Percentiles rank a stretch among this genome's conserved stretches.
Conservation (phyloP, 2,888 invertebrate species). For the Lycaena phlaeas region DNA sequence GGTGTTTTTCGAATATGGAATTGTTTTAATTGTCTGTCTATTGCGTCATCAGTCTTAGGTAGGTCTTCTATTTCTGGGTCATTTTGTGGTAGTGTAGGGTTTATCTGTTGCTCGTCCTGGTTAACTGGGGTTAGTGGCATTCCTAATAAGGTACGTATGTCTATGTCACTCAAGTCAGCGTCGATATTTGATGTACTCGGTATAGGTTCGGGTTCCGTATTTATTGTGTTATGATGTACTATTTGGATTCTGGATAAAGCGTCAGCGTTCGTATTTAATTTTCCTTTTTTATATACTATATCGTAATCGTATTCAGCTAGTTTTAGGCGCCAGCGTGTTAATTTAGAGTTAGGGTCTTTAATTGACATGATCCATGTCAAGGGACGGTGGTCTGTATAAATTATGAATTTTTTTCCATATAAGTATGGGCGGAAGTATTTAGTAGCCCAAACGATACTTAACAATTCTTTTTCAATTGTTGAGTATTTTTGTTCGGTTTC, state of each 20-base stretch:
- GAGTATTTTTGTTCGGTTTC: no score
- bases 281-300: constrained; percentile 25
- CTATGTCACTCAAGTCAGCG: constrained; percentile 1
- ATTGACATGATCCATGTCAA: no score
- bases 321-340: constrained; percentile 18
- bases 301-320: constrained; percentile 25
- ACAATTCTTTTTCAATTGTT: no score
- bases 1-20: constrained; percentile 12
- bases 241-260: constrained; percentile 7
- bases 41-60: constrained; percentile 12
- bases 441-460: no score
- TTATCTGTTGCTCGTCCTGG: no score
- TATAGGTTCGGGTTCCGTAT: background rate
- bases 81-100: constrained; percentile 16
- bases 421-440: no score
- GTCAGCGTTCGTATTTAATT: constrained; percentile 25
- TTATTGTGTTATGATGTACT: background rate
- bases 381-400: no score
- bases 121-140: background rate
- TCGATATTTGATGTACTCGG: background rate
- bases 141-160: constrained; percentile 1
- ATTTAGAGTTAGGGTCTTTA: no score
- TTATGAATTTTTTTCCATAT: no score
- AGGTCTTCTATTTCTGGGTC: constrained; percentile 1
- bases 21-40: constrained; percentile 16